A percentile compares a stretch with the other conserved stretches of the same genome.
Conservation (phyloP, 2,113 vertebrate genomes). For the Candoia aspera region DNA sequence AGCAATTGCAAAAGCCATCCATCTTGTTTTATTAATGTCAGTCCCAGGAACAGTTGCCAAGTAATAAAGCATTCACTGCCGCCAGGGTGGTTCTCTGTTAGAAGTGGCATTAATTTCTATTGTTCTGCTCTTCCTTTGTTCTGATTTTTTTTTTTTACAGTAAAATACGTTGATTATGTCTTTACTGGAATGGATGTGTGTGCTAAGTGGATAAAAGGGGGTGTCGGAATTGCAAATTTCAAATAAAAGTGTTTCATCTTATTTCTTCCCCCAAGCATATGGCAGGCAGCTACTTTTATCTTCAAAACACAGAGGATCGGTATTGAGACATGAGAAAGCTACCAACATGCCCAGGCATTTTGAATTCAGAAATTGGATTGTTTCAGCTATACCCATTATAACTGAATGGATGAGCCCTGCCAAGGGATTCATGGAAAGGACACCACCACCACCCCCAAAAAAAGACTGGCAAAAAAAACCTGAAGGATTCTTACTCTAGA, state of each 20-base stretch:
- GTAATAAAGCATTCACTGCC: constrained; percentile 21
- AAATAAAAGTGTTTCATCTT: constrained; percentile 40
- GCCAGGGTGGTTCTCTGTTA: constrained; percentile 13
- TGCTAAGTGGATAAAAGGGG: constrained; percentile 40
- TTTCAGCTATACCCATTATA: constrained; percentile 21
- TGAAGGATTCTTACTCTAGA: neutral
- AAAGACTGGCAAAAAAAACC: neutral
- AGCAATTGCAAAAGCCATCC: constrained; percentile 2
- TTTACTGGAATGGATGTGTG: constrained; percentile 17
- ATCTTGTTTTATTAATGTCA: constrained; percentile 20
- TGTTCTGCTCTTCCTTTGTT: constrained; percentile 12
- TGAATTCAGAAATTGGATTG: constrained; percentile 34
- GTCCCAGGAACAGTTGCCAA: neutral
- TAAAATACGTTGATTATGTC: constrained; percentile 36
- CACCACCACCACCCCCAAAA: neutral
- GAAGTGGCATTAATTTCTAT: constrained; percentile 38
- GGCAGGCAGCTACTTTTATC: constrained; percentile 23
- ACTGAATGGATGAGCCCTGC: constrained; percentile 22
- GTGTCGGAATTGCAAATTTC: constrained; percentile 37
- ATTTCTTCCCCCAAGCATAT: constrained; percentile 24
- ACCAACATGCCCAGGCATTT: constrained; percentile 4
- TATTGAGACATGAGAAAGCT: constrained; percentile 5
- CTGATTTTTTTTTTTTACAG: constrained; percentile 32
- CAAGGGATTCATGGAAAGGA: constrained; percentile 12
- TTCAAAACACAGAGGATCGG: constrained; percentile 43